Conservation (phyloP, 2,113 vertebrate species). For the Neogobius melanostomus region DNA sequence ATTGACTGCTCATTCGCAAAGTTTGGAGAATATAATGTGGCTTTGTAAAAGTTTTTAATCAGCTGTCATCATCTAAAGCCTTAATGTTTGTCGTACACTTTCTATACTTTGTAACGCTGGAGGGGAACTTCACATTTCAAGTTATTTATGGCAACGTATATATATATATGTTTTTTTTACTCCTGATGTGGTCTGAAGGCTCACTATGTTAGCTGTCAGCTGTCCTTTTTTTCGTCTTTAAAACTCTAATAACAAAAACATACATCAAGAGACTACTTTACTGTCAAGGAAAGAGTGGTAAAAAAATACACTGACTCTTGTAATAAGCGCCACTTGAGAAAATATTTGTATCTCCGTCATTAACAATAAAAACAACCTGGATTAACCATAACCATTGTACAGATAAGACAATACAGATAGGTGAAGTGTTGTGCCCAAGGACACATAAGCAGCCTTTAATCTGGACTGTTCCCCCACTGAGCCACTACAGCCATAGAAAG, state of each 20-base stretch:
- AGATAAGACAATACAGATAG: too few species aligned
- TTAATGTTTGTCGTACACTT: conserved; percentile 11
- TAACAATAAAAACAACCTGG: too few species aligned
- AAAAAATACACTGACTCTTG: too few species aligned
- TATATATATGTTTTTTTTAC: background rate
- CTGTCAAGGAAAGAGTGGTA: too few species aligned
- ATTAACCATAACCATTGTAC: too few species aligned
- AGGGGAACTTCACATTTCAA: conserved; percentile 2
- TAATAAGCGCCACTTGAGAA: too few species aligned
- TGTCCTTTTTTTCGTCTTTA: background rate
- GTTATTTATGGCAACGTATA: background rate
- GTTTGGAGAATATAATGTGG: conserved; percentile 28
- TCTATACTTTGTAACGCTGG: background rate
- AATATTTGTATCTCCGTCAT: too few species aligned
- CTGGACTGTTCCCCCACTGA: too few species aligned
- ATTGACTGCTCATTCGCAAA: conserved; percentile 47
- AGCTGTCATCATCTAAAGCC: conserved; percentile 17
- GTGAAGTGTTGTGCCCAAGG: too few species aligned
- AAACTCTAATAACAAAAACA: background rate
- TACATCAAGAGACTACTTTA: too few species aligned
- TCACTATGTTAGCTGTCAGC: background rate
- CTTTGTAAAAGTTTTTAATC: conserved; percentile 18
- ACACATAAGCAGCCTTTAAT: too few species aligned
- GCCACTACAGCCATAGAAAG: too few species aligned
- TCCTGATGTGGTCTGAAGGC: conserved; percentile 4